Conservation (phyloP, 1,140 invertebrate species). For the Akabosia matsudoensis region DNA sequence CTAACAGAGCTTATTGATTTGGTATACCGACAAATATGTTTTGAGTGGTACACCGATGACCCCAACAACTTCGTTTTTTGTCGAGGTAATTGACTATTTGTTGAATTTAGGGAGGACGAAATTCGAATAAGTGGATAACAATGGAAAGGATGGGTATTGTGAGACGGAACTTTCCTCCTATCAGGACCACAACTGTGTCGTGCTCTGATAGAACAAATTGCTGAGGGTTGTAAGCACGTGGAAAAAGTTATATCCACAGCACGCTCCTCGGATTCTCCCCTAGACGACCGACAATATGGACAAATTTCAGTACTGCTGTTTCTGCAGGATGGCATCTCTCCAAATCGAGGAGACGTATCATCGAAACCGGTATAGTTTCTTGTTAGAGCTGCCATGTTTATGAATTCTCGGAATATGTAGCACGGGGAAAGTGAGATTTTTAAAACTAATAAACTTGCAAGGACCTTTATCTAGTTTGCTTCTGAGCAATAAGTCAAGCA, state of each 20-base stretch:
- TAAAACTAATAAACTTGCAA: neutral
- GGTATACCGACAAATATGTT: too few relatives aligned
- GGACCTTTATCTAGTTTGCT: too few relatives aligned
- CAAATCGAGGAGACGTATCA: too few relatives aligned
- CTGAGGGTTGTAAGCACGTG: neutral
- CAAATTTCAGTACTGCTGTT: slow-evolving; percentile 3
- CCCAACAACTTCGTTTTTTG: neutral
- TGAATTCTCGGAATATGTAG: neutral
- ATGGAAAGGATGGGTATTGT: neutral
- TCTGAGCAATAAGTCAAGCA: too few relatives aligned
- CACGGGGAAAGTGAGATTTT: neutral
- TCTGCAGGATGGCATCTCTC: neutral
- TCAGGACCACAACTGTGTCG: neutral
- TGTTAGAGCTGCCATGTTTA: neutral
- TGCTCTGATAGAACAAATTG: neutral
- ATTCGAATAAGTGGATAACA: neutral
- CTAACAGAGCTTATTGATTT: too few relatives aligned
- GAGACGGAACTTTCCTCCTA: neutral
- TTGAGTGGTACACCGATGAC: too few relatives aligned
- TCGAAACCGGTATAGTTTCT: too few relatives aligned
- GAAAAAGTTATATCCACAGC: neutral
- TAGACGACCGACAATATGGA: slow-evolving; percentile 5
- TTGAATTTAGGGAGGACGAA: neutral
- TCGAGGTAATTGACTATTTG: neutral
- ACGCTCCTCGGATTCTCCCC: neutral